These are phyloP conservation scores for Drosophila nr. medialis DNA, from an alignment of 2,888 invertebrate genomes.

Conservation along the genomic window DNA sequence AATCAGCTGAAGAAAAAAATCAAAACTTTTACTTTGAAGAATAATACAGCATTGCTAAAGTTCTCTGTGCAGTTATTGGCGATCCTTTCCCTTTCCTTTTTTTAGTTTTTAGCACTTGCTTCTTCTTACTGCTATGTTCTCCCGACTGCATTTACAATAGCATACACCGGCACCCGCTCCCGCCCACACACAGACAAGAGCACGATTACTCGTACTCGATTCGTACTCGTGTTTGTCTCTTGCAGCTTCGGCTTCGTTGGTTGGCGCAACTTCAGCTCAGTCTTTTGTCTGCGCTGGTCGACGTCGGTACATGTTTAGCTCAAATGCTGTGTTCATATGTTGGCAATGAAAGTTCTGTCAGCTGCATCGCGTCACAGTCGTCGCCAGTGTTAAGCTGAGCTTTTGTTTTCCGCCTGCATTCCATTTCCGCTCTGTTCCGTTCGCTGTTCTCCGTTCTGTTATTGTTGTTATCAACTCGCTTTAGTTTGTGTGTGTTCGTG, in stretches of 20 bases:
- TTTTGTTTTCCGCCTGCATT: slow-evolving; percentile 47
- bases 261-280: slow-evolving; percentile 66
- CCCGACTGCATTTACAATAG: slow-evolving; percentile 23
- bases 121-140: background rate
- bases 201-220: slow-evolving; percentile 23
- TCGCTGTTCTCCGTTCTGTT: slow-evolving; percentile 42
- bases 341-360: slow-evolving; percentile 41
- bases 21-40: background rate
- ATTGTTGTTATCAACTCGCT: slow-evolving; percentile 34
- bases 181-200: slow-evolving; percentile 21
- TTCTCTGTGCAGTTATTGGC: slow-evolving; percentile 25
- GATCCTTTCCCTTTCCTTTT: slow-evolving; percentile 48
- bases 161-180: slow-evolving; percentile 32
- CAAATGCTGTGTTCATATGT: slow-evolving; percentile 18
- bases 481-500: slow-evolving; percentile 17
- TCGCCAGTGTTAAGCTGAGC: slow-evolving; percentile 47
- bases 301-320: slow-evolving; percentile 56
- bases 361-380: slow-evolving; percentile 43
- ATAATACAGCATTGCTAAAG: slow-evolving; percentile 36
- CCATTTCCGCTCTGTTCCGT: slow-evolving; percentile 38
- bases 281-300: slow-evolving; percentile 67
- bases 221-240: slow-evolving; percentile 30
- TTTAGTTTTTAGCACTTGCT: slow-evolving; percentile 30
- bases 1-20: background rate
- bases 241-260: slow-evolving; percentile 44